These are phyloP conservation scores for Hippocampus abdominalis DNA, from an alignment of 2,113 vertebrate species.

Conservation along the genomic window DNA sequence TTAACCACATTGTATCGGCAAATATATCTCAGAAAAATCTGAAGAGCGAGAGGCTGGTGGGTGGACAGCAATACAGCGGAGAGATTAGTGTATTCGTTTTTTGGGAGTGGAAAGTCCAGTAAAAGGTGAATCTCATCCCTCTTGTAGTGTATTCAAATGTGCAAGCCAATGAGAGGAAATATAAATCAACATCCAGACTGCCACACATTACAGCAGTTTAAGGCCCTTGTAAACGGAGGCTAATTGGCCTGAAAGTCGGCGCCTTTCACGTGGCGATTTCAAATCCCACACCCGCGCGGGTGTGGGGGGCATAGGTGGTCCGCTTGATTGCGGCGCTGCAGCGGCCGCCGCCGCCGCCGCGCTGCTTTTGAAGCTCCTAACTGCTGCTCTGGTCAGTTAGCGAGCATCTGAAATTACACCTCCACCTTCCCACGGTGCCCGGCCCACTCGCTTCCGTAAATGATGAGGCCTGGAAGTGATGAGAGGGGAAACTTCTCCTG, in stretches of 20 bases:
- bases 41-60: too few relatives aligned
- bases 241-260: slow-evolving; percentile 25
- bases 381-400: slow-evolving; percentile 47
- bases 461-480: slow-evolving; percentile 15
- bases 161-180: not conserved
- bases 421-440: slow-evolving; percentile 42
- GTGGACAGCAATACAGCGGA: too few relatives aligned
- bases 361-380: slow-evolving; percentile 58
- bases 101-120: too few relatives aligned
- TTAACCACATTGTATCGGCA: too few relatives aligned
- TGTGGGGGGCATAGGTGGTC: slow-evolving; percentile 62
- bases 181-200: not conserved
- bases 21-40: too few relatives aligned
- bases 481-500: slow-evolving; percentile 14
- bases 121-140: too few relatives aligned
- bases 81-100: too few relatives aligned
- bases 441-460: slow-evolving; percentile 13
- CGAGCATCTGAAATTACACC: slow-evolving; percentile 68
- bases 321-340: slow-evolving; percentile 39
- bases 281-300: slow-evolving; percentile 29
- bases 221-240: slow-evolving; percentile 6
- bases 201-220: slow-evolving; percentile 24
- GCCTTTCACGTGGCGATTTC: slow-evolving; percentile 28
- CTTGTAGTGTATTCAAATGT: not conserved
- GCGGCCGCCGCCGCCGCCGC: slow-evolving; percentile 8